These are phyloP conservation scores for Notothenia rossii DNA, from an alignment of 2,113 vertebrate genomes.

Conservation along the genomic window DNA sequence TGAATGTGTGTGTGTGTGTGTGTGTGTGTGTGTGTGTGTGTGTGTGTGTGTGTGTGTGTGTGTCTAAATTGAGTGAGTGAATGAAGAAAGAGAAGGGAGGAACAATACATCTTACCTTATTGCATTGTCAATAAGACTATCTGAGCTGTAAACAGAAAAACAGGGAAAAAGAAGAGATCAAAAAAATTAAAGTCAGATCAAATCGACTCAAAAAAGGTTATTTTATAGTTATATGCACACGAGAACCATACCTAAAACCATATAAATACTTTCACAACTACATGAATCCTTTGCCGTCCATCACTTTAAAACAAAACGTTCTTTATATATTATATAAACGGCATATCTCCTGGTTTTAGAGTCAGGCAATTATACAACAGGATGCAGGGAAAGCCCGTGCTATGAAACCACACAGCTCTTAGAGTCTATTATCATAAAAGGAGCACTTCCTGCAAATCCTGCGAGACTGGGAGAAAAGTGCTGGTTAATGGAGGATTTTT, in stretches of 20 bases:
- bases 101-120: constrained; percentile 71
- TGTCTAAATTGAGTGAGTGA: constrained; percentile 16
- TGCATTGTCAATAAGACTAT: constrained; percentile 68
- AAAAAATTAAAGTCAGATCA: constrained; percentile 24
- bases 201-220: background rate
- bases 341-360: no score
- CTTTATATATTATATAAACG: no score
- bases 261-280: background rate
- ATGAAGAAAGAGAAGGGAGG: constrained; percentile 18
- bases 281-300: no score
- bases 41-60: constrained; percentile 20
- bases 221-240: background rate
- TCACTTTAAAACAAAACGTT: no score
- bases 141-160: constrained; percentile 63
- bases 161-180: background rate
- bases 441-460: constrained; percentile 46
- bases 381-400: constrained; percentile 1
- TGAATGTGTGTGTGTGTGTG: constrained; percentile 13
- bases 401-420: constrained; percentile 35
- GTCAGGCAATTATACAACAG: background rate
- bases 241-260: background rate
- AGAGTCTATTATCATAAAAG: constrained; percentile 37
- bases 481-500: constrained; percentile 24
- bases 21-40: constrained; percentile 14
- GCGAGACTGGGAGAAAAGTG: constrained; percentile 18